These are phyloP conservation scores for Erinaceus europaeus DNA, from an alignment of 2,113 vertebrate genomes.

Conservation along the genomic window DNA sequence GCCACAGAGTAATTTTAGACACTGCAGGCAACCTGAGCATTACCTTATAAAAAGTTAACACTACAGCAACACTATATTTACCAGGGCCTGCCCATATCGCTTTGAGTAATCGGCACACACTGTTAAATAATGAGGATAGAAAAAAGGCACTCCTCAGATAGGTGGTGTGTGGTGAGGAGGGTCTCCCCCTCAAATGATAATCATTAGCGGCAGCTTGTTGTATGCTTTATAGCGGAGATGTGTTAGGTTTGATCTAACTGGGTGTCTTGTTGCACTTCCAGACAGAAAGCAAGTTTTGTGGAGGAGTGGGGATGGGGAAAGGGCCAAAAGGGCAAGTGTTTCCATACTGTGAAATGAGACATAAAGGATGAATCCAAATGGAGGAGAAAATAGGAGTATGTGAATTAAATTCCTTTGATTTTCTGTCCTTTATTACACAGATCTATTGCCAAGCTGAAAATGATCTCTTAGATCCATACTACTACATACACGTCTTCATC, in stretches of 20 bases:
- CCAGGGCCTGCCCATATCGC: conserved; percentile 99
- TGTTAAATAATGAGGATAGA: conserved; percentile 89
- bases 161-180: conserved; percentile 67
- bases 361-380: conserved; percentile 13
- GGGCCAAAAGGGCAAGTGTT: not conserved
- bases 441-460: conserved; percentile 12
- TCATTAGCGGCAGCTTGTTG: conserved; percentile 63
- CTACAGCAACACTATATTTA: conserved; percentile 95
- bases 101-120: conserved; percentile 99
- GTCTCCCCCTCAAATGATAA: conserved; percentile 71
- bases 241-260: conserved; percentile 83
- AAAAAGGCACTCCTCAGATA: conserved; percentile 78
- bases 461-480: conserved; percentile 6
- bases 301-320: not conserved
- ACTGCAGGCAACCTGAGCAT: conserved; percentile 98
- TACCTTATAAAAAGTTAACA: conserved; percentile 91
- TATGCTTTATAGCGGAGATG: conserved; percentile 70
- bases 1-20: conserved; percentile 94
- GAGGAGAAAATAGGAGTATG: not conserved
- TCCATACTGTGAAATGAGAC: not conserved
- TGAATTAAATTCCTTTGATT: not conserved
- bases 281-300: conserved; percentile 72
- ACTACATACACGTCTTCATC: not conserved
- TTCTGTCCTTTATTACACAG: not conserved
- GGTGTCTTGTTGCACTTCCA: conserved; percentile 87